These are phyloP conservation scores for Drosophila mercatorum DNA, from an alignment of 2,888 invertebrate species.

Conservation along the genomic window DNA sequence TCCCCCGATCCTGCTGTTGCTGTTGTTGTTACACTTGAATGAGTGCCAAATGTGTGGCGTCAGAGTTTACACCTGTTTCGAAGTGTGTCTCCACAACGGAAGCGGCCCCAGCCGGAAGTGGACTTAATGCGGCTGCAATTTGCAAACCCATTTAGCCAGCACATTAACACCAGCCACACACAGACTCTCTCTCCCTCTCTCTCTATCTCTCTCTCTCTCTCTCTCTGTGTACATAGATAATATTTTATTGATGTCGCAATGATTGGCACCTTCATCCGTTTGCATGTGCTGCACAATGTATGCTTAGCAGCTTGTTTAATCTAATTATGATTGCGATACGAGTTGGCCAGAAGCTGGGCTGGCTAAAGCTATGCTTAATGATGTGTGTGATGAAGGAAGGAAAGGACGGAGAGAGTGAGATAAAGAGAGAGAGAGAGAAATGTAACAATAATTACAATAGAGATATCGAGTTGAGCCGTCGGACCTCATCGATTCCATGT, in stretches of 20 bases:
- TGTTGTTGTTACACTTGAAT: slow-evolving; percentile 72
- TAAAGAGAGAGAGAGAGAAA: not conserved
- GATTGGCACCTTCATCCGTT: slow-evolving; percentile 16
- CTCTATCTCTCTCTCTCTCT: not conserved
- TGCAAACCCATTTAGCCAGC: slow-evolving; percentile 64
- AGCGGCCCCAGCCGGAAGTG: slow-evolving; percentile 64
- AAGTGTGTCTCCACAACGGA: slow-evolving; percentile 57
- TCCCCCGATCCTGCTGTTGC: not conserved
- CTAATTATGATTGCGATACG: slow-evolving; percentile 26
- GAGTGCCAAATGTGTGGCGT: slow-evolving; percentile 76
- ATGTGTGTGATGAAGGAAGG: not conserved
- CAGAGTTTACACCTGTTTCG: slow-evolving; percentile 69
- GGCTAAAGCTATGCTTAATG: not conserved
- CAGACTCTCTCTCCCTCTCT: not conserved
- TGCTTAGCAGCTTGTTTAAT: slow-evolving; percentile 20
- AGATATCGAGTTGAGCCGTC: too few species aligned
- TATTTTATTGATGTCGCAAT: slow-evolving; percentile 47
- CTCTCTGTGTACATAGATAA: slow-evolving; percentile 21
- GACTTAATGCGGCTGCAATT: slow-evolving; percentile 75
- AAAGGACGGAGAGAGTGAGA: not conserved
- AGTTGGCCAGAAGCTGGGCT: not conserved
- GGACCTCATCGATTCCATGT: too few species aligned
- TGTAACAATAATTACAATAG: not conserved
- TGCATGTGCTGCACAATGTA: slow-evolving; percentile 1
- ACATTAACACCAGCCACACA: slow-evolving; percentile 53